Evolutionary conservation across 1,140 invertebrate species (phyloP), one percentile per base, ranked within the genome.

Genomic region (Drosophila equinoxialis): DNA sequence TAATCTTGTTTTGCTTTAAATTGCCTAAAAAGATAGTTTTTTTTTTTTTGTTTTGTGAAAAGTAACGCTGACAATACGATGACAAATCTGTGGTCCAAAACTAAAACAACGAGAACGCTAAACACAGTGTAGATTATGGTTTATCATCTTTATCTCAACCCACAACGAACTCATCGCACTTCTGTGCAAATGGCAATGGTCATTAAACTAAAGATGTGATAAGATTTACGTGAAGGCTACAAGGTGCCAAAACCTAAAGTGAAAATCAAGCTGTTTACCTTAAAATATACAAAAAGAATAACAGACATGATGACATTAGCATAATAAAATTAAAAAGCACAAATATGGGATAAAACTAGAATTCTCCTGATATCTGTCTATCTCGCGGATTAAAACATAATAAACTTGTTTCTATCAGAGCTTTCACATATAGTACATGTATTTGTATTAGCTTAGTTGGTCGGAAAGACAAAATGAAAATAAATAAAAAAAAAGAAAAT

Each of bases 181-280:
- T 48, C 45, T 48, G 17, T 20, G 45, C 17, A 23, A 51, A 51
- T 51, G 8, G 17, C 20, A 2, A 10, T 51, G 45, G 17, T 51
- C 10, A 51, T 51, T 51, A 51, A 51, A 51, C 45, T 51, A 51
- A 51, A 23, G 20, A 51, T 51, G 4, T 51, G 45, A 51, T 51
- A 51, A 23, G 45, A 20, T 51, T 51, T 51, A 51, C 45, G 45
- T 51, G 17, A 20, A 20, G 45, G 14, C 14, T 48, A 17, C 14
- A 17, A 45, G n/a, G 45, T 48, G 45, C 14, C 14, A 17, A 17
- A 48, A 14, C 35, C 37, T 3, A 8, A 17, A 17, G 14, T 17
- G 45, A 48, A 48, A 48, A 48, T 48, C 14, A 20, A 48, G 7
- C 6, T 17, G 3, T 7, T 2, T 7, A 20, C 7, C 14, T 48